These are phyloP conservation scores for Zaprionus vittiger DNA, from an alignment of 1,140 invertebrate species.

Conservation along the genomic window DNA sequence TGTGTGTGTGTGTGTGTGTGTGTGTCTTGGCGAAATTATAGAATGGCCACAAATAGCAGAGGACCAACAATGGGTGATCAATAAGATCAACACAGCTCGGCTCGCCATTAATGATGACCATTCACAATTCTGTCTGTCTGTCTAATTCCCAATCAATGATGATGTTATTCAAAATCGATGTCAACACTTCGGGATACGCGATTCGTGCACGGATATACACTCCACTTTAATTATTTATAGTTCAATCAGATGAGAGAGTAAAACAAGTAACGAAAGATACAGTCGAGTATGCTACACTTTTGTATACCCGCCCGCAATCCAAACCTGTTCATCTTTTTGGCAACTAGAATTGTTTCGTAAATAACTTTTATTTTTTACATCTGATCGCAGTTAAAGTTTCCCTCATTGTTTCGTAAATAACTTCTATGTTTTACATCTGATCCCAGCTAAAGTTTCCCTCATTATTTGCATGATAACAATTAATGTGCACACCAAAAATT, in stretches of 20 bases:
- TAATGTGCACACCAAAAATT: too few relatives aligned
- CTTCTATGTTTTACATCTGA: too few relatives aligned
- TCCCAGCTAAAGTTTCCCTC: too few relatives aligned
- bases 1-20: not conserved
- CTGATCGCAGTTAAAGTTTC: too few relatives aligned
- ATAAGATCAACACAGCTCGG: conserved; percentile 43
- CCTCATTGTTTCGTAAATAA: too few relatives aligned
- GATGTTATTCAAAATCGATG: conserved; percentile 18
- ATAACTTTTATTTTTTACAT: too few relatives aligned
- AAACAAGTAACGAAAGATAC: not conserved
- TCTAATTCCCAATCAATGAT: conserved; percentile 24
- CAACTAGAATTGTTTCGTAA: too few relatives aligned
- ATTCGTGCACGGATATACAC: not conserved
- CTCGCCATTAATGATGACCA: conserved; percentile 6
- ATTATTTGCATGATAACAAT: too few relatives aligned
- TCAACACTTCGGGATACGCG: conserved; percentile 19
- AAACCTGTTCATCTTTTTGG: too few relatives aligned
- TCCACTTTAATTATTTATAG: not conserved
- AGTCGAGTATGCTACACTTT: too few relatives aligned
- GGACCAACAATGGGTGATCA: conserved; percentile 37
- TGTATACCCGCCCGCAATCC: too few relatives aligned
- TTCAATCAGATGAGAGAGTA: conserved; percentile 8
- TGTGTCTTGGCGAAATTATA: conserved; percentile 11
- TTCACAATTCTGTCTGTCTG: conserved; percentile 4
- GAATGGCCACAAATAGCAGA: conserved; percentile 23